phyloP scores from a whole-genome alignment of 2,888 invertebrate species.

The Cataglyphis altisquamis region DNA sequence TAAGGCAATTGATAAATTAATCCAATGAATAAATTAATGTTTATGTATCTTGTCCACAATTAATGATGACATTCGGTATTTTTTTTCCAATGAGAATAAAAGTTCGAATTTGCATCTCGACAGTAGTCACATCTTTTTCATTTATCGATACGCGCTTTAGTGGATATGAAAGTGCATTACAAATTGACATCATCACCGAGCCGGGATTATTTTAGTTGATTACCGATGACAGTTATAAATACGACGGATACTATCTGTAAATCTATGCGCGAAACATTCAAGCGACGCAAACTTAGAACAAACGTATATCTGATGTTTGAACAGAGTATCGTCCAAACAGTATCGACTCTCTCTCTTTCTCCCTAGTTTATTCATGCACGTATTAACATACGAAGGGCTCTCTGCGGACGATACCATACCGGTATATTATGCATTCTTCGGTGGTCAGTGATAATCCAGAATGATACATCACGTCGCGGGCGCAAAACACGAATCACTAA shows the following conservation, averaged over 20 bases:
- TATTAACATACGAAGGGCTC: constrained; percentile 48
- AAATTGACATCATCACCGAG: constrained; percentile 25
- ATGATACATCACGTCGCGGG: constrained; percentile 44
- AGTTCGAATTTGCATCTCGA: neutral
- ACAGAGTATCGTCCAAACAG: neutral
- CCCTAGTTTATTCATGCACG: constrained; percentile 30
- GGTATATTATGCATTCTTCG: constrained; percentile 36
- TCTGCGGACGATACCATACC: constrained; percentile 3
- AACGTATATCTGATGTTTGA: constrained; percentile 11
- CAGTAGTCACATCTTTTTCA: neutral
- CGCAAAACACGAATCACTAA: constrained; percentile 45
- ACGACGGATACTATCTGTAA: neutral
- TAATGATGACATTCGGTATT: neutral
- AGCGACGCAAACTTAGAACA: neutral
- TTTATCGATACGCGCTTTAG: constrained; percentile 6
- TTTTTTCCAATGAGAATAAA: constrained; percentile 20
- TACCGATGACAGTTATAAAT: constrained; percentile 24
- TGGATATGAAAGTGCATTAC: constrained; percentile 10
- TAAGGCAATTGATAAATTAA: neutral
- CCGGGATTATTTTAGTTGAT: constrained; percentile 43
- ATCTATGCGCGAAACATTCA: neutral
- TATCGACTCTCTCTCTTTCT: neutral
- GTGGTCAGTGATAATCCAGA: constrained; percentile 43
- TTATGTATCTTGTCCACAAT: neutral
- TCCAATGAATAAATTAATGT: neutral